These are phyloP conservation scores for Salvelinus fontinalis DNA, from an alignment of 2,113 vertebrate species.

Conservation along the genomic window DNA sequence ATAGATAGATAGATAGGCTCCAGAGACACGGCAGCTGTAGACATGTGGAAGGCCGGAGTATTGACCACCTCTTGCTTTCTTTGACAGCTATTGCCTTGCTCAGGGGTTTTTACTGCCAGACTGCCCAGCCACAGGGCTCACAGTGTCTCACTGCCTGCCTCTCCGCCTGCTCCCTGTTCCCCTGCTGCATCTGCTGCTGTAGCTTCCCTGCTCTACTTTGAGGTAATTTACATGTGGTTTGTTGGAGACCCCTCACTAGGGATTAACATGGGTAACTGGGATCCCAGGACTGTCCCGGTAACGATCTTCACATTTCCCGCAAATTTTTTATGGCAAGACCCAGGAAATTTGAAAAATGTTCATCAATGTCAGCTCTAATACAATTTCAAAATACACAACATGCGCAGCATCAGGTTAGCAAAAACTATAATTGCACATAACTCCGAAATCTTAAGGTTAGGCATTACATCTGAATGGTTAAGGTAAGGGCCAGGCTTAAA, in stretches of 20 bases:
- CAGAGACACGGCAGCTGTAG: background rate
- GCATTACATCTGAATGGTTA: too few relatives aligned
- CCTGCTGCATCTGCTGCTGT: background rate
- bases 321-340: too few relatives aligned
- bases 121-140: background rate
- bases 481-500: too few relatives aligned
- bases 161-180: background rate
- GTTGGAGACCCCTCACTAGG: constrained; percentile 28
- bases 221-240: constrained; percentile 57
- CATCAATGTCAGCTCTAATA: too few relatives aligned
- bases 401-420: too few relatives aligned
- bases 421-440: too few relatives aligned
- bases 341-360: too few relatives aligned
- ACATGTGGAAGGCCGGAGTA: constrained; percentile 26
- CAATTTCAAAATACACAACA: too few relatives aligned
- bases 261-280: too few relatives aligned
- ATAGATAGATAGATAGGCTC: background rate
- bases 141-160: background rate
- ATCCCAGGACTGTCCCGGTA: too few relatives aligned
- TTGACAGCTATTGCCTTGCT: constrained; percentile 42
- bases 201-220: constrained; percentile 38
- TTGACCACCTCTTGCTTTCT: constrained; percentile 37
- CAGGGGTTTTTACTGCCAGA: constrained; percentile 21
- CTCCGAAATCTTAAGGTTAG: too few relatives aligned
- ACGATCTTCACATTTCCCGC: too few relatives aligned